A percentile compares a stretch with the other conserved stretches of the same genome.
phyloP scores from a whole-genome alignment of 2,797 vertebrate genomes.

The Myotis findleyi region DNA sequence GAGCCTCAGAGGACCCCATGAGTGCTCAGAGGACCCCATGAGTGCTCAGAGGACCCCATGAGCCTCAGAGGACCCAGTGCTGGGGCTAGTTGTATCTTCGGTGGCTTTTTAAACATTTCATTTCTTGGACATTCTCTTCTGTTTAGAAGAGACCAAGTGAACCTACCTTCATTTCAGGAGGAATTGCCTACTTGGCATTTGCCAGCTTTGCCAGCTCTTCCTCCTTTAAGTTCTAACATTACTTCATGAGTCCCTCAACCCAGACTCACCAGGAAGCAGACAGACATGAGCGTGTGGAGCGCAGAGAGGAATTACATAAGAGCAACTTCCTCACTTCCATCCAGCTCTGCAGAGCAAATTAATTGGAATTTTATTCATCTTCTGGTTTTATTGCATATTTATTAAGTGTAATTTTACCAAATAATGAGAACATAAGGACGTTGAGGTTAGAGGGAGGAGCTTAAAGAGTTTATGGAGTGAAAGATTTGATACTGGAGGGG shows the following conservation, averaged over 20 bases:
- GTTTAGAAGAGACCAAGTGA: slow-evolving; percentile 46
- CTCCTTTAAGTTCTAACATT: slow-evolving; percentile 13
- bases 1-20: too few relatives aligned
- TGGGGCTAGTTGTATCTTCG: slow-evolving; percentile 59
- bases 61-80: neutral
- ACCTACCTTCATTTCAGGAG: slow-evolving; percentile 65
- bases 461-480: slow-evolving; percentile 46
- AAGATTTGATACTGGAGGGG: slow-evolving; percentile 69
- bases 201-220: slow-evolving; percentile 3
- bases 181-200: neutral
- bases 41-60: too few relatives aligned
- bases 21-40: too few relatives aligned
- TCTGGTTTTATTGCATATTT: slow-evolving; percentile 86
- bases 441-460: slow-evolving; percentile 72
- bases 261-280: slow-evolving; percentile 26
- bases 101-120: slow-evolving; percentile 57
- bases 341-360: slow-evolving; percentile 80
- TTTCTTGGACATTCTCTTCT: slow-evolving; percentile 62
- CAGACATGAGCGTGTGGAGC: slow-evolving; percentile 4
- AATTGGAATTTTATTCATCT: slow-evolving; percentile 87
- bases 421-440: slow-evolving; percentile 70
- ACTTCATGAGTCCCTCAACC: neutral
- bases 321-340: slow-evolving; percentile 74
- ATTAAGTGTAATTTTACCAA: slow-evolving; percentile 86
- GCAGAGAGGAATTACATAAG: slow-evolving; percentile 77